Evolutionary conservation across 2,113 vertebrate species (phyloP).

Genomic region (Sceloporus tristichus): DNA sequence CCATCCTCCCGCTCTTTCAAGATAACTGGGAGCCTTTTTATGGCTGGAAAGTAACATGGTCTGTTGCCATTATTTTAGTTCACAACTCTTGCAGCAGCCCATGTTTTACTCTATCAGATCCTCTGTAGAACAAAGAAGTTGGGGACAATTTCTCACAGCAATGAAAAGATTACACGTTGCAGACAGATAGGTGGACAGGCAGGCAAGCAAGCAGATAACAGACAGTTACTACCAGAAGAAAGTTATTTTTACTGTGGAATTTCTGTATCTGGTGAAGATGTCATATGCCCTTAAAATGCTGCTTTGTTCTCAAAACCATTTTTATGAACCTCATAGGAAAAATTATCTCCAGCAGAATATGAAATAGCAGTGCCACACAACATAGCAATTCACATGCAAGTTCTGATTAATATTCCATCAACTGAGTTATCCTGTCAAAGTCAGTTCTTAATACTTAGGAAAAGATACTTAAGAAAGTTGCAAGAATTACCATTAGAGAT

Average conservation of each 20-base stretch:
- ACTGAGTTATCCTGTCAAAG: slow-evolving; percentile 4
- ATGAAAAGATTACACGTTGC: neutral
- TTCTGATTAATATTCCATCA: slow-evolving; percentile 17
- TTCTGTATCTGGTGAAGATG: neutral
- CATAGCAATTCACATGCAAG: neutral
- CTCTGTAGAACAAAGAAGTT: neutral
- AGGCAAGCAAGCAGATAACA: neutral
- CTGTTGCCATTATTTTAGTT: neutral
- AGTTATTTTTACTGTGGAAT: neutral
- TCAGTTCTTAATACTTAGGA: neutral
- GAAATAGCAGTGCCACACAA: slow-evolving; percentile 8
- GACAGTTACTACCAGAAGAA: neutral
- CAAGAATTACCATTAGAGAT: slow-evolving; percentile 2
- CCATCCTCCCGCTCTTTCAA: neutral
- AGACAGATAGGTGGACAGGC: neutral
- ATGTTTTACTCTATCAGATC: neutral
- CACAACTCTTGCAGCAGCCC: no score
- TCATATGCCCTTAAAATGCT: neutral
- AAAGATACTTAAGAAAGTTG: neutral
- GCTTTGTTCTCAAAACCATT: slow-evolving; percentile 14
- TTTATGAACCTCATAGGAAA: neutral
- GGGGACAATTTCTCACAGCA: neutral
- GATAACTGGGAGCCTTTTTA: slow-evolving; percentile 45
- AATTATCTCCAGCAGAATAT: neutral
- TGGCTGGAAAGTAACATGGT: slow-evolving; percentile 44